These are phyloP conservation scores for Endomychus coccineus DNA, from an alignment of 2,888 invertebrate species.

Conservation along the genomic window DNA sequence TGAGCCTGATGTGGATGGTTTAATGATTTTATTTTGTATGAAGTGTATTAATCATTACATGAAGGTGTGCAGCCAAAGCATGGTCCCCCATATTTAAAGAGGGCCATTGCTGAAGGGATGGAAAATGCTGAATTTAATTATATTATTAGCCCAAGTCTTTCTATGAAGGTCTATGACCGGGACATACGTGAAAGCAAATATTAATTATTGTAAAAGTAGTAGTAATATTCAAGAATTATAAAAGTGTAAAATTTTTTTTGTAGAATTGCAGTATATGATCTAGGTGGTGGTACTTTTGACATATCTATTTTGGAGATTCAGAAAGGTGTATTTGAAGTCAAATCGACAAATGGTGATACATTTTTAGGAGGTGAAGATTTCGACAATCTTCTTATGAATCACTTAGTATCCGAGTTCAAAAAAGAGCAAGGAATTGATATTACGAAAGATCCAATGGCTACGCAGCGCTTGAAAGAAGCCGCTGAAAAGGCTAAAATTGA, in stretches of 20 bases:
- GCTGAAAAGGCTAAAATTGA: conserved; percentile 99
- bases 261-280: conserved; percentile 97
- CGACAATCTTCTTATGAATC: conserved; percentile 91
- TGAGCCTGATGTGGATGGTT: too few relatives aligned
- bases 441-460: conserved; percentile 93
- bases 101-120: too few relatives aligned
- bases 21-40: too few relatives aligned
- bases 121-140: too few relatives aligned
- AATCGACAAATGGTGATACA: conserved; percentile 99
- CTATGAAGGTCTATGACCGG: too few relatives aligned
- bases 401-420: conserved; percentile 86
- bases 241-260: too few relatives aligned
- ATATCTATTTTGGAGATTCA: conserved; percentile 97
- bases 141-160: too few relatives aligned
- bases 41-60: too few relatives aligned
- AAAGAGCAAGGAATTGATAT: conserved; percentile 90
- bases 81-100: too few relatives aligned
- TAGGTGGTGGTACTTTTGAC: conserved; percentile 99
- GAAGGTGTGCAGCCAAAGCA: too few relatives aligned
- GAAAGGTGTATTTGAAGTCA: conserved; percentile 99
- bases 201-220: background rate
- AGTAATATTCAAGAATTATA: background rate
- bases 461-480: conserved; percentile 96
- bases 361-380: conserved; percentile 99
- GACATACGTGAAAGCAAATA: background rate